phyloP scores from a whole-genome alignment of 1,140 invertebrate genomes.

The Maniola jurtina region DNA sequence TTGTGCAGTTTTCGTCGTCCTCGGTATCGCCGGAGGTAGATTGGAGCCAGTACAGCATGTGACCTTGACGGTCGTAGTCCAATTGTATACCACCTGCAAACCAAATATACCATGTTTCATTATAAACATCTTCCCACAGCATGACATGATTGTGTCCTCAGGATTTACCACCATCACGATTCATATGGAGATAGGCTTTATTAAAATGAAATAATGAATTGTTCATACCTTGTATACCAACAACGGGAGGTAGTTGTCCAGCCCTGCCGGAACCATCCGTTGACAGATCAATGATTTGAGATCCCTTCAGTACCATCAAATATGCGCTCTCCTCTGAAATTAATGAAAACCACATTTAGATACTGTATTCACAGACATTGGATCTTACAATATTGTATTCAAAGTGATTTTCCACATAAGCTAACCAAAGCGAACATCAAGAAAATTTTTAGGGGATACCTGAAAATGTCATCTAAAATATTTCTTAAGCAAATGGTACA shows the following conservation, averaged over 20 bases:
- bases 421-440: no score
- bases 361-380: no score
- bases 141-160: no score
- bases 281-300: slow-evolving; percentile 92
- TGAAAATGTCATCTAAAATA: no score
- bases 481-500: no score
- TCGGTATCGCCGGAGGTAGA: slow-evolving; percentile 83
- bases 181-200: not conserved
- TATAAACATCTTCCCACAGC: not conserved
- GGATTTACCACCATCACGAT: not conserved
- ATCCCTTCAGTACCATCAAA: slow-evolving; percentile 93
- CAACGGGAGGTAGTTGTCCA: slow-evolving; percentile 91
- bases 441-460: no score
- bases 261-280: slow-evolving; percentile 87
- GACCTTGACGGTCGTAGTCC: slow-evolving; percentile 93
- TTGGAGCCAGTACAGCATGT: slow-evolving; percentile 92
- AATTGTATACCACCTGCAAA: slow-evolving; percentile 85
- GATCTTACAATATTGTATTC: no score
- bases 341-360: slow-evolving; percentile 19
- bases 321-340: slow-evolving; percentile 90
- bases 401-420: no score
- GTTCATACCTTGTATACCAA: slow-evolving; percentile 89
- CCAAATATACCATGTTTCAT: not conserved
- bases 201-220: not conserved
- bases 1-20: slow-evolving; percentile 88